phyloP scores from a whole-genome alignment of 2,113 vertebrate genomes.

The Dicerorhinus sumatrensis region DNA sequence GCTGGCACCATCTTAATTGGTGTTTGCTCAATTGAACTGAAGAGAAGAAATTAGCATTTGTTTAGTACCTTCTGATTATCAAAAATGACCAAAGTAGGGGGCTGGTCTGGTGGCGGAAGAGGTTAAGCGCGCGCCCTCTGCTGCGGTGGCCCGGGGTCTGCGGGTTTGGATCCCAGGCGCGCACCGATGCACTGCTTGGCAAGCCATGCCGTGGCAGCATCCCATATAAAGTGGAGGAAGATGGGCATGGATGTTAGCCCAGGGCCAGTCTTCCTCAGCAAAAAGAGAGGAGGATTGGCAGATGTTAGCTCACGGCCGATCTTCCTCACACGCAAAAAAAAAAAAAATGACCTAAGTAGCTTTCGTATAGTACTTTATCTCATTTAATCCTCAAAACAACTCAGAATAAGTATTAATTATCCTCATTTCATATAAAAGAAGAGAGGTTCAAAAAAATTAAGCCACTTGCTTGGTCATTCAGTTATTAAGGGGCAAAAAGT shows the following conservation, averaged over 20 bases:
- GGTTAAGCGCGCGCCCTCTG: too few relatives aligned
- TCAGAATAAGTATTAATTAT: slow-evolving; percentile 44
- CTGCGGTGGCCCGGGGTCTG: too few relatives aligned
- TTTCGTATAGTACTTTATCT: slow-evolving; percentile 24
- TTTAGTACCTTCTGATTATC: slow-evolving; percentile 31
- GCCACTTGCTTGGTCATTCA: not conserved
- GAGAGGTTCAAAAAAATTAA: slow-evolving; percentile 23
- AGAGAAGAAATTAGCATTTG: slow-evolving; percentile 9
- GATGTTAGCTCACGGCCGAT: too few relatives aligned
- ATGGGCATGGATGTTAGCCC: too few relatives aligned
- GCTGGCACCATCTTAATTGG: slow-evolving; percentile 21
- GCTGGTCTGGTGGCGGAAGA: too few relatives aligned
- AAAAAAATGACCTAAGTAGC: slow-evolving; percentile 50
- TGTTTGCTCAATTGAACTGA: not conserved
- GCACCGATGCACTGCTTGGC: too few relatives aligned
- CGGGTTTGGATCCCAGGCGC: too few relatives aligned
- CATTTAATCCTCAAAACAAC: slow-evolving; percentile 50
- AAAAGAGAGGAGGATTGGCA: too few relatives aligned
- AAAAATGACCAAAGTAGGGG: slow-evolving; percentile 45
- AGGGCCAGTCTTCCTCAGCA: too few relatives aligned
- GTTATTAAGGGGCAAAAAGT: not conserved
- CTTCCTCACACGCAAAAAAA: not conserved
- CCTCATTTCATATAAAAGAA: slow-evolving; percentile 32
- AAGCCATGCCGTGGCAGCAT: too few relatives aligned
- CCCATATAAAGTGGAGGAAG: too few relatives aligned